Base-by-base conservation (phyloP, 2,797 vertebrate genomes). In the Merluccius polli region DNA sequence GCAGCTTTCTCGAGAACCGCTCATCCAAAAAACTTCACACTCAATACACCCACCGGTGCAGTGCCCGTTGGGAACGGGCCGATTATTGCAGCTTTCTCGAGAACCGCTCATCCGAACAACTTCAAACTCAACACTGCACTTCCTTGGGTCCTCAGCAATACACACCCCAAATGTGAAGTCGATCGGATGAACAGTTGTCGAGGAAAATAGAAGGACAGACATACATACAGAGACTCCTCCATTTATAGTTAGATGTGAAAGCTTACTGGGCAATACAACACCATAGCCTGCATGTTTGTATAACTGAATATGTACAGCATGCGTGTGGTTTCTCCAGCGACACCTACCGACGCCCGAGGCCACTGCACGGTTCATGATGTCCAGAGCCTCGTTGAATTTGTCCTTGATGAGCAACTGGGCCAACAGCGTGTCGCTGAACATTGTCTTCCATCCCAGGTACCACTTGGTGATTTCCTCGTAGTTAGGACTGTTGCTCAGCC, bases 401-500 rank as follows among this genome's bases (percentile, higher is more conserved):
- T 99, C 97, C 88, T 99, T 99, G 88, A 99, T 91, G 0, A 97
- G 93, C 0, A 96, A 94, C 72, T 98, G 97, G 1, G 96, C 93
- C 82, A 99, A 81, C 82, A 99, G 91, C 44, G 93, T 89, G 70
- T 99, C 98, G 9, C 96, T 98, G 87, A 99, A 97, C 95, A 96
- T 95, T 79, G 94, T 95, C 87, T 99, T 99, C 98, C 98, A 99
- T 7, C 98, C 98, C 75, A 99, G 91, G 90, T 99, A 99, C 98
- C 98, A 99, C 88, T 99, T 98, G 0, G 97, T 99, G 77, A 99
- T 97, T 91, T 99, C 98, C 79, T 99, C 98, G 0, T 98, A 99
- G 81, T 99, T 99, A 5, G 98, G 97, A 88, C 94, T 98, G 89
- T 98, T 99, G 86, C 96, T 97, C 73, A 99, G 94, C 98, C 98